These are phyloP conservation scores for Lathronympha strigana DNA, from an alignment of 2,888 invertebrate genomes.

Conservation along the genomic window DNA sequence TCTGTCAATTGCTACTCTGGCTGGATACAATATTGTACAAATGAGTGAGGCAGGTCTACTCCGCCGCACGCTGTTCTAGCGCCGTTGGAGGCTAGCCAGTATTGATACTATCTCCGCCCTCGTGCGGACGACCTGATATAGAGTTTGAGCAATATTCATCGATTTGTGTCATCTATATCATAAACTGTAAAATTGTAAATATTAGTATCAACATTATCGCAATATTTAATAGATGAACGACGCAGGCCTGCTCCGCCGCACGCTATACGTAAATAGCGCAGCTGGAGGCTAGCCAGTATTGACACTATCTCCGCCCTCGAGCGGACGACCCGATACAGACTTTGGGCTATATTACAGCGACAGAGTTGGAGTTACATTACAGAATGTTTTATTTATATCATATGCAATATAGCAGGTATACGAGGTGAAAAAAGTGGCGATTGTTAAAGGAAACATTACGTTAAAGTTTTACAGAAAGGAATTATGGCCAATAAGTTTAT, in stretches of 20 bases:
- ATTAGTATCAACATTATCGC: too few relatives aligned
- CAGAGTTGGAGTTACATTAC: neutral
- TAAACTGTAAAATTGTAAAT: too few relatives aligned
- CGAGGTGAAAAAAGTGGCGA: too few relatives aligned
- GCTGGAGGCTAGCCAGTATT: conserved; percentile 74
- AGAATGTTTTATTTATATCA: too few relatives aligned
- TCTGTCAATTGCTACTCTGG: too few relatives aligned
- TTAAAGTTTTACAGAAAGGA: too few relatives aligned
- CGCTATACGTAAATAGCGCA: conserved; percentile 40
- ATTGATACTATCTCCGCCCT: conserved; percentile 61
- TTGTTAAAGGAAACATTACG: too few relatives aligned
- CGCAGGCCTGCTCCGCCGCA: conserved; percentile 1
- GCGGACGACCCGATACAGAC: conserved; percentile 4
- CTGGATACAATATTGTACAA: conserved; percentile 9
- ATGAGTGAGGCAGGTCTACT: neutral
- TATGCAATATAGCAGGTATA: too few relatives aligned
- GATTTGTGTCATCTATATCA: too few relatives aligned
- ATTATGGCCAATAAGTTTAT: too few relatives aligned
- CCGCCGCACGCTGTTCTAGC: conserved; percentile 31
- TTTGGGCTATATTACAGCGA: neutral
- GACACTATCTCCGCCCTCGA: conserved; percentile 55
- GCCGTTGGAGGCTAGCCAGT: conserved; percentile 68
- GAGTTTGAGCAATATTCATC: neutral
- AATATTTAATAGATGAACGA: neutral
- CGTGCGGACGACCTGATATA: conserved; percentile 14